Conservation (phyloP, 2,888 invertebrate species). For the Diploptera punctata region DNA sequence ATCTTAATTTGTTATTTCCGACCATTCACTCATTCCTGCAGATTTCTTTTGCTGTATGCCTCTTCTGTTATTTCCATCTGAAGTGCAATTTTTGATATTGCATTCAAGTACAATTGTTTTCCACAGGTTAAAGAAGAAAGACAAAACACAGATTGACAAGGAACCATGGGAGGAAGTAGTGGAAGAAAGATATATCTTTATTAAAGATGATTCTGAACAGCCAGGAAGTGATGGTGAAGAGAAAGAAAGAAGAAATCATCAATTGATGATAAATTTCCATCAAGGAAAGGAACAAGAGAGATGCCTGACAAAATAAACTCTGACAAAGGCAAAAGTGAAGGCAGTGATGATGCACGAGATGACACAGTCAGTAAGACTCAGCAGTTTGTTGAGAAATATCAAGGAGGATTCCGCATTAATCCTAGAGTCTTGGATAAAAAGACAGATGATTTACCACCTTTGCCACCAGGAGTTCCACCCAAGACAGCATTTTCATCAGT, state of each 20-base stretch:
- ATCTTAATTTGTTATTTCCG: too few species aligned
- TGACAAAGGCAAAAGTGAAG: conserved; percentile 40
- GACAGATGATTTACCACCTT: conserved; percentile 55
- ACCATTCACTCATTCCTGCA: too few species aligned
- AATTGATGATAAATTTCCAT: conserved; percentile 39
- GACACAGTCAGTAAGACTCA: conserved; percentile 41
- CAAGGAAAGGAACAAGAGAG: conserved; percentile 32
- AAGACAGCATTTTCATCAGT: conserved; percentile 47
- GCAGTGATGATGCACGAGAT: conserved; percentile 34
- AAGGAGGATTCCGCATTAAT: conserved; percentile 43
- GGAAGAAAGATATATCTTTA: conserved; percentile 51
- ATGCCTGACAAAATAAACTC: conserved; percentile 40
- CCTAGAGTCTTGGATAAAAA: conserved; percentile 45
- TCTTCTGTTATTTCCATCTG: too few species aligned
- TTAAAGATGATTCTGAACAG: conserved; percentile 45
- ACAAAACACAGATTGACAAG: conserved; percentile 48
- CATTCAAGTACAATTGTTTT: conserved; percentile 15
- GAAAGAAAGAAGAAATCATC: conserved; percentile 41
- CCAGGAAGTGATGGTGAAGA: conserved; percentile 42
- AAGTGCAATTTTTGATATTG: too few species aligned
- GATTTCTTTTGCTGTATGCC: too few species aligned
- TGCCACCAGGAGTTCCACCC: conserved; percentile 62
- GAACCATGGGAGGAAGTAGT: conserved; percentile 53
- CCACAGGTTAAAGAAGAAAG: conserved; percentile 67
- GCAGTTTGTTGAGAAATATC: conserved; percentile 42